phyloP scores from a whole-genome alignment of 1,140 invertebrate genomes.

The Drosophila burlai region DNA sequence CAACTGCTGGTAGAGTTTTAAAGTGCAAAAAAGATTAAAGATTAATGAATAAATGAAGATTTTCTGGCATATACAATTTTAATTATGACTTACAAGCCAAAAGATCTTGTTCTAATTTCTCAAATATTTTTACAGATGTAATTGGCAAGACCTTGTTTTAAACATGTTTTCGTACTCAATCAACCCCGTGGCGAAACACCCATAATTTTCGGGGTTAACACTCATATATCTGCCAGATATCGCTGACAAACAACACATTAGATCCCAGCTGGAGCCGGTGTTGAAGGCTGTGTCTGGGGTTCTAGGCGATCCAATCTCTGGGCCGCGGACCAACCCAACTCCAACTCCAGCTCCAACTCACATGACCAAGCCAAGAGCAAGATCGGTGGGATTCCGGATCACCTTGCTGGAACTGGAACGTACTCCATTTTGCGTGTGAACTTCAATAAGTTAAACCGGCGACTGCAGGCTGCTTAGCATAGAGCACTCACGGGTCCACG shows the following conservation, averaged over 20 bases:
- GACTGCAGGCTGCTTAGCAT: conserved; percentile 57
- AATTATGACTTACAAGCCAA: neutral
- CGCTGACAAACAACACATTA: conserved; percentile 24
- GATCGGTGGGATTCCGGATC: conserved; percentile 63
- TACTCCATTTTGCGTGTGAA: conserved; percentile 80
- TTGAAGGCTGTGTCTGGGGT: conserved; percentile 57
- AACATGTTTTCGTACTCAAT: neutral
- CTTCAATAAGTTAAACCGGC: conserved; percentile 68
- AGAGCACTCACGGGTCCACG: conserved; percentile 28
- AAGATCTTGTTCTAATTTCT: neutral
- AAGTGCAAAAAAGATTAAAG: neutral
- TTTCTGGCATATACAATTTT: neutral
- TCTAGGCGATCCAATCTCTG: conserved; percentile 48
- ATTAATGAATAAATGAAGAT: neutral
- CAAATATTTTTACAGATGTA: neutral
- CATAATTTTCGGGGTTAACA: conserved; percentile 23
- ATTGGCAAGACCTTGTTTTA: neutral
- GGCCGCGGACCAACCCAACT: neutral
- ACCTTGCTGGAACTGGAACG: conserved; percentile 53
- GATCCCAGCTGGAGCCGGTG: conserved; percentile 59
- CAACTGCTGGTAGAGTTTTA: neutral
- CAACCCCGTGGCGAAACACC: conserved; percentile 7
- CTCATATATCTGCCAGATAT: conserved; percentile 28
- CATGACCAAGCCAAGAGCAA: conserved; percentile 52
- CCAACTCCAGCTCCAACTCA: conserved; percentile 15